A percentile compares a stretch with the other conserved stretches of the same genome.
phyloP scores from a whole-genome alignment of 2,113 vertebrate species.

The Cyanocitta stelleri region DNA sequence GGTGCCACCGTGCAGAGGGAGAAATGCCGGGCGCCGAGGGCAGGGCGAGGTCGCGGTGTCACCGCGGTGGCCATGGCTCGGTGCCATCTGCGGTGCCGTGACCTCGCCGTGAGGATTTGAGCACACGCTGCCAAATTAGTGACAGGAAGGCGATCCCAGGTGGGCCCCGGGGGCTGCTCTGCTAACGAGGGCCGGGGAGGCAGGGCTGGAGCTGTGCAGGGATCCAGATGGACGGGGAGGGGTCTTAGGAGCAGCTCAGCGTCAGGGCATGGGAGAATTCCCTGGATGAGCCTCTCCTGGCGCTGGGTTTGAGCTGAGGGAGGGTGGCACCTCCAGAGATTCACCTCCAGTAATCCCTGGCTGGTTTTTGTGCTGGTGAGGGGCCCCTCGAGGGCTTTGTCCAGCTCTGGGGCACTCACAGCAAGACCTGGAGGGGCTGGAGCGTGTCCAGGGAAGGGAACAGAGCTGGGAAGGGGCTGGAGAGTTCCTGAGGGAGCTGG shows the following conservation, averaged over 20 bases:
- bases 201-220: neutral
- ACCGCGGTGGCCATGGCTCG: fast-evolving
- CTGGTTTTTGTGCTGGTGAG: neutral
- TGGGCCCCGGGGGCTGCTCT: neutral
- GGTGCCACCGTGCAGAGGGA: neutral
- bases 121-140: neutral
- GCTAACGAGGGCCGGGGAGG: neutral
- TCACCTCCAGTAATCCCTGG: neutral
- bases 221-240: neutral
- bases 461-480: neutral
- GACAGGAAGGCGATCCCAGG: neutral
- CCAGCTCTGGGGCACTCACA: neutral
- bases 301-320: neutral
- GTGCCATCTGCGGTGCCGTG: neutral
- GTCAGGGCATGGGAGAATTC: neutral
- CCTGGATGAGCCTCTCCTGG: neutral
- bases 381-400: no score
- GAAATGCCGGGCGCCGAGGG: neutral
- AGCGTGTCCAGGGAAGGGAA: neutral
- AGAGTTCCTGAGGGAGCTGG: neutral
- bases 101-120: fast-evolving
- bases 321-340: neutral
- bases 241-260: neutral
- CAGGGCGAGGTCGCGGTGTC: neutral
- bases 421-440: neutral